Evolutionary conservation across 2,797 vertebrate species (phyloP).

Genomic region (Mustela erminea): DNA sequence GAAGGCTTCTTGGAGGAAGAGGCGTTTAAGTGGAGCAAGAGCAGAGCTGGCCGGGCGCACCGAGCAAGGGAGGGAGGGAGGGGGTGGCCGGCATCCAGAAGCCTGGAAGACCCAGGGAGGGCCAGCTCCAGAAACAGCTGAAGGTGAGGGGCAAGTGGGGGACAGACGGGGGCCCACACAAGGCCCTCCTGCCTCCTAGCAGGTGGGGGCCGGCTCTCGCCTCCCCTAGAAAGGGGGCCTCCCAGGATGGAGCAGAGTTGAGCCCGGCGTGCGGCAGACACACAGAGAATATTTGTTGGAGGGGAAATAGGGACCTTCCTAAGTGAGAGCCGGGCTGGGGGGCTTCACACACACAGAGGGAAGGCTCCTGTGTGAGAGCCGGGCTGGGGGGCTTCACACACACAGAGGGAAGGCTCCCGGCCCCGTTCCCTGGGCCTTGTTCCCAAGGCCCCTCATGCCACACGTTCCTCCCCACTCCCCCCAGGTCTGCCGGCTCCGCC

Average conservation of each 20-base stretch:
- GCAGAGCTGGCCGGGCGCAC: not conserved
- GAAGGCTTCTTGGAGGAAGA: slow-evolving; percentile 36
- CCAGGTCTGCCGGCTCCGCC: no score
- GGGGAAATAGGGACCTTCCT: not conserved
- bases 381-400: accelerated
- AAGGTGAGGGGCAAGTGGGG: not conserved
- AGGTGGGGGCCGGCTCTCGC: not conserved
- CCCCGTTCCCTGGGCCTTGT: not conserved
- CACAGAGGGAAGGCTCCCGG: no score
- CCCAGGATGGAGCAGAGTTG: not conserved
- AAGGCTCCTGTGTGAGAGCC: not conserved
- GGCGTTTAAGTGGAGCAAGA: no score
- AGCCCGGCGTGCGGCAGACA: not conserved
- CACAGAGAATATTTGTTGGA: not conserved
- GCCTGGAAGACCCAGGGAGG: not conserved
- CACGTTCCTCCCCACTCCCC: not conserved
- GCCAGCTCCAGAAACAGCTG: not conserved
- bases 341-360: no score
- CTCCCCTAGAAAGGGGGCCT: not conserved
- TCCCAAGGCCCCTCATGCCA: accelerated
- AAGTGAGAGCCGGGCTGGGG: not conserved
- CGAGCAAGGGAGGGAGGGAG: no score
- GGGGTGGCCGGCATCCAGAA: not conserved
- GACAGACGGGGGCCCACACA: no score
- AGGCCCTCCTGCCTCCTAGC: not conserved